phyloP scores from a whole-genome alignment of 2,888 invertebrate genomes.

The Anoplius nigerrimus region DNA sequence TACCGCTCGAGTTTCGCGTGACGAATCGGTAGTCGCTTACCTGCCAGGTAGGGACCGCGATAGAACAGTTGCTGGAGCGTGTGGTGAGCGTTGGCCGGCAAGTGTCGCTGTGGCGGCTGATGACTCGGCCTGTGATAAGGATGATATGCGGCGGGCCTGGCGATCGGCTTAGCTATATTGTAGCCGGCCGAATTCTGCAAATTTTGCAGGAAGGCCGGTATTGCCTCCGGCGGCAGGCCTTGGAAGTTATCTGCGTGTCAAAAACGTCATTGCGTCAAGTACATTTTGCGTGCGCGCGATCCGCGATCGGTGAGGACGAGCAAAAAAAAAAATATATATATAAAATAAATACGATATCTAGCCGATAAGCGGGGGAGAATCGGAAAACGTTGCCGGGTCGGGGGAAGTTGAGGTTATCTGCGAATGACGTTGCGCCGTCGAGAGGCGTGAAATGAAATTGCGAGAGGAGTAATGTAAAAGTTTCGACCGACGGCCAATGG shows the following conservation, averaged over 20 bases:
- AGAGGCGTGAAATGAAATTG: neutral
- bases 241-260: constrained; percentile 67
- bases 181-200: constrained; percentile 77
- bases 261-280: neutral
- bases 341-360: no score
- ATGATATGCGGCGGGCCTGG: constrained; percentile 82
- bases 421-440: no score
- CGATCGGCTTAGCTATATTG: constrained; percentile 89
- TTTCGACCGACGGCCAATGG: no score
- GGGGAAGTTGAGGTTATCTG: no score
- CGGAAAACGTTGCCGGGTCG: no score
- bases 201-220: constrained; percentile 71
- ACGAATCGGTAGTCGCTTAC: constrained; percentile 78
- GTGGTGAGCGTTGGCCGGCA: constrained; percentile 71
- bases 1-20: no score
- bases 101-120: constrained; percentile 70
- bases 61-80: constrained; percentile 85
- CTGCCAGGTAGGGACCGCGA: constrained; percentile 89
- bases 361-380: no score
- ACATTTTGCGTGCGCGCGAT: no score
- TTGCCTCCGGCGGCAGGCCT: constrained; percentile 67
- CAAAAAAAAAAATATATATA: constrained; percentile 24
- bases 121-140: constrained; percentile 81
- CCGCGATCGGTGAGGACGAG: neutral
- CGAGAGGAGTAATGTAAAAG: no score